Evolutionary conservation across 2,113 vertebrate species (phyloP), one percentile per base, ranked within the genome.

Genomic region (Cervus canadensis): DNA sequence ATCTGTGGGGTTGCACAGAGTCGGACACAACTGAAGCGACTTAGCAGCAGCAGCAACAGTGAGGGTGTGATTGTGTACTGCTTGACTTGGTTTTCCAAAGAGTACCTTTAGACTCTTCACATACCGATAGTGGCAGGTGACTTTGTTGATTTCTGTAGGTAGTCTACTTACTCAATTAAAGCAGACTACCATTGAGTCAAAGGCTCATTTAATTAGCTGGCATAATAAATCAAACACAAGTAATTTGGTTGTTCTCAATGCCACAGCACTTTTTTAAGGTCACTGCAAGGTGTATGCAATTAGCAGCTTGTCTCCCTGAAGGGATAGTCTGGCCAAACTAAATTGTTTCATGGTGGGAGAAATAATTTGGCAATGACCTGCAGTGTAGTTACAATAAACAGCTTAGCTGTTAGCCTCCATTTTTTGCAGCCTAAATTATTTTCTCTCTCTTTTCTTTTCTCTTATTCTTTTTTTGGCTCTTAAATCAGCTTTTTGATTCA

Each of bases 251-350:
- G 93, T 89, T 90, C 93, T 97, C 71, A 62, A 50, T 59, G 74
- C 89, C 87, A 88, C 26, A 82, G 90, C 79, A 93, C 56, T 97
- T 95, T 96, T 97, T 97, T 95, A 98, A 98, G 98, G 98, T 98
- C 96, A 97, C 36, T 85, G 45, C 57, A 98, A 97, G 91, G 95
- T 97, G 54, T 50, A 26, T 59, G 50, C 91, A 98, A 98, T 98
- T 98, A 98, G 84, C 86, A 90, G 64, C 57, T 93, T 97, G 64
- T 92, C 83, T 98, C 91, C 95, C 96, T 85, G 36, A 97, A 97
- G 97, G 94, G 96, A 94, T 43, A 89, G 48, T 91, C 95, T 87
- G 93, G 45, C 64, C 97, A 96, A 64, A 87, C 93, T 94, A 97
- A 95, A 97, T 94, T 92, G 81, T 87, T 97, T 64, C 90, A 48